These are phyloP conservation scores for Acleris literana DNA, from an alignment of 2,888 invertebrate species.

Conservation along the genomic window DNA sequence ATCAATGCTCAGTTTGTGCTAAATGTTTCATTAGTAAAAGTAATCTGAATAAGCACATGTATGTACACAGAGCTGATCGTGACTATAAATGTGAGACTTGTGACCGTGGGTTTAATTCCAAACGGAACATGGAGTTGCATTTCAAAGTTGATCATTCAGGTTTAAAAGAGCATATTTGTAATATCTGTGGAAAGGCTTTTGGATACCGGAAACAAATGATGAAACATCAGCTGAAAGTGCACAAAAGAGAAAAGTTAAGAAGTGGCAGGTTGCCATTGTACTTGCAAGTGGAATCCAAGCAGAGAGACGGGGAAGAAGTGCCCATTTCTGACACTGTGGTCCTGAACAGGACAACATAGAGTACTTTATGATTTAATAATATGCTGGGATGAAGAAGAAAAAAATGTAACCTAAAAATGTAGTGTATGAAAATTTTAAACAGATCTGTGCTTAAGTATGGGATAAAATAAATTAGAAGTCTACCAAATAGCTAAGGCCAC, in stretches of 20 bases:
- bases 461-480: too few species aligned
- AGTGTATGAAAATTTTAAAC: not conserved
- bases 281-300: conserved; percentile 60
- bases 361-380: not conserved
- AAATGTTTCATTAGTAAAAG: conserved; percentile 69
- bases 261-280: conserved; percentile 70
- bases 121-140: conserved; percentile 64
- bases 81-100: conserved; percentile 70
- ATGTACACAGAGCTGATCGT: conserved; percentile 60
- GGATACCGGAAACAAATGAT: conserved; percentile 75
- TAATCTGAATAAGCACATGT: conserved; percentile 69
- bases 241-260: conserved; percentile 68
- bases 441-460: too few species aligned
- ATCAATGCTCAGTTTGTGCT: conserved; percentile 69
- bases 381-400: too few species aligned
- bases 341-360: not conserved
- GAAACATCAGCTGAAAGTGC: conserved; percentile 73
- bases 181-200: conserved; percentile 70
- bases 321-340: conserved; percentile 22
- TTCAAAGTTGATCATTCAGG: conserved; percentile 73
- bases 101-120: conserved; percentile 65
- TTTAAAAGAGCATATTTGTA: conserved; percentile 69
- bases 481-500: too few species aligned
- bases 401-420: not conserved
- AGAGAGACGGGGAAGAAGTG: conserved; percentile 47